A percentile compares a stretch with the other conserved stretches of the same genome.
phyloP scores from a whole-genome alignment of 1,140 invertebrate species.

The Nephila pilipes region DNA sequence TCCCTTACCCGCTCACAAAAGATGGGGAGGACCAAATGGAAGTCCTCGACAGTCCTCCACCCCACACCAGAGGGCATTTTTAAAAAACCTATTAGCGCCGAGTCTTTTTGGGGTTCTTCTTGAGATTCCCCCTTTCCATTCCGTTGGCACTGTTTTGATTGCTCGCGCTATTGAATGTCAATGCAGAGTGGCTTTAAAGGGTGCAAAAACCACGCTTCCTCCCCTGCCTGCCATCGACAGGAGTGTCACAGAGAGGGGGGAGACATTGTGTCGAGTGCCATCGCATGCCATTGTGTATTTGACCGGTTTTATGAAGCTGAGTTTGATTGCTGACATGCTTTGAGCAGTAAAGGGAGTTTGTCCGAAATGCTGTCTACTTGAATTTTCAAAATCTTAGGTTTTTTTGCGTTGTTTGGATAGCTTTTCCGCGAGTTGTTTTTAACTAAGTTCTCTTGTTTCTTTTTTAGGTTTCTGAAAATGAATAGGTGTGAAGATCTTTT shows the following conservation, averaged over 20 bases:
- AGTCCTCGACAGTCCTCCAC: not conserved
- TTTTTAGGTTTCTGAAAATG: no score
- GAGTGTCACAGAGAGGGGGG: not conserved
- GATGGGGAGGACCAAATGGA: not conserved
- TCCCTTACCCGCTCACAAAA: not conserved
- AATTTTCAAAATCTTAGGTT: no score
- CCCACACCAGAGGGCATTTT: not conserved
- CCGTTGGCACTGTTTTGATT: not conserved
- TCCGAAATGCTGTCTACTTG: no score
- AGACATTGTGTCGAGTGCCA: not conserved
- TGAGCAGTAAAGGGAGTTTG: not conserved
- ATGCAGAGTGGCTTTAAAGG: slow-evolving; percentile 26
- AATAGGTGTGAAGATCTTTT: no score
- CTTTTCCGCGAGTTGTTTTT: no score
- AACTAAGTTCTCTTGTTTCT: no score
- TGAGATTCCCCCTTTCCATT: not conserved
- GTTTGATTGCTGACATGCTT: not conserved
- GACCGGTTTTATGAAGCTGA: not conserved
- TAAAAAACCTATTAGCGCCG: not conserved
- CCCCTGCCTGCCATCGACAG: not conserved
- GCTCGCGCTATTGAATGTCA: slow-evolving; percentile 31
- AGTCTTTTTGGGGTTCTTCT: not conserved
- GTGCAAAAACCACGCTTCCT: slow-evolving; percentile 3
- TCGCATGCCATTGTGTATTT: slow-evolving; percentile 8
- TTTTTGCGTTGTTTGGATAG: no score